These are phyloP conservation scores for Noctilio leporinus DNA, from an alignment of 2,113 vertebrate genomes.

Conservation along the genomic window DNA sequence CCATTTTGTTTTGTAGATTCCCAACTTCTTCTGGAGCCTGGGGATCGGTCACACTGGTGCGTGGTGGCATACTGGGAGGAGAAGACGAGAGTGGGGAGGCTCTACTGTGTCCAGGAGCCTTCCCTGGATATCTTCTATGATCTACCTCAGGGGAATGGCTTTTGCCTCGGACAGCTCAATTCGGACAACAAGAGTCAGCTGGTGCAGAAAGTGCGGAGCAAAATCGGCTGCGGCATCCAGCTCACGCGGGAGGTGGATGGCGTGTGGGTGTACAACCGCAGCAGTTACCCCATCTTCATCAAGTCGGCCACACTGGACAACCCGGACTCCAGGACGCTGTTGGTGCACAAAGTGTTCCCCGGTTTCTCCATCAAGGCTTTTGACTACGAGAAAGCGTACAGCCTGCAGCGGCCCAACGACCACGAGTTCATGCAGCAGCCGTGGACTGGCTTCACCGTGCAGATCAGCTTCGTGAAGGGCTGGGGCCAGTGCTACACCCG, in stretches of 20 bases:
- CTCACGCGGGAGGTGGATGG: conserved; percentile 95
- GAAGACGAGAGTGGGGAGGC: conserved; percentile 94
- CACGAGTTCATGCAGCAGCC: conserved; percentile 98
- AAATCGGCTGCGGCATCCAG: conserved; percentile 98
- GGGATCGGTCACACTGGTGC: conserved; percentile 95
- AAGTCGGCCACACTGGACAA: conserved; percentile 99
- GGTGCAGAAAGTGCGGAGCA: conserved; percentile 97
- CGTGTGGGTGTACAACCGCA: conserved; percentile 99
- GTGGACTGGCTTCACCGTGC: conserved; percentile 95
- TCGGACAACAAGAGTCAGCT: conserved; percentile 97
- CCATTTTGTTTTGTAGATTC: conserved; percentile 82
- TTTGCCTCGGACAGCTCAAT: conserved; percentile 97
- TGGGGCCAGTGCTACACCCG: conserved; percentile 99
- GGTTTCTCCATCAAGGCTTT: conserved; percentile 99
- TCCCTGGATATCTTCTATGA: conserved; percentile 99
- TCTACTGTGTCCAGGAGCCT: conserved; percentile 98
- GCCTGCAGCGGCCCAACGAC: conserved; percentile 95
- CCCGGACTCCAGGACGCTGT: conserved; percentile 95
- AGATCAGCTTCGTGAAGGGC: conserved; percentile 99
- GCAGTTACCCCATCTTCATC: conserved; percentile 99
- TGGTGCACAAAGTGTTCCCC: conserved; percentile 98
- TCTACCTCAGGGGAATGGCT: conserved; percentile 99
- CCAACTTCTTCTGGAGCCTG: conserved; percentile 92
- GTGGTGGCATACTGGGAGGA: conserved; percentile 99
- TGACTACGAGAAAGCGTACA: conserved; percentile 97